Base-by-base conservation (phyloP, 1,140 invertebrate genomes). In the Diorhabda carinulata region DNA sequence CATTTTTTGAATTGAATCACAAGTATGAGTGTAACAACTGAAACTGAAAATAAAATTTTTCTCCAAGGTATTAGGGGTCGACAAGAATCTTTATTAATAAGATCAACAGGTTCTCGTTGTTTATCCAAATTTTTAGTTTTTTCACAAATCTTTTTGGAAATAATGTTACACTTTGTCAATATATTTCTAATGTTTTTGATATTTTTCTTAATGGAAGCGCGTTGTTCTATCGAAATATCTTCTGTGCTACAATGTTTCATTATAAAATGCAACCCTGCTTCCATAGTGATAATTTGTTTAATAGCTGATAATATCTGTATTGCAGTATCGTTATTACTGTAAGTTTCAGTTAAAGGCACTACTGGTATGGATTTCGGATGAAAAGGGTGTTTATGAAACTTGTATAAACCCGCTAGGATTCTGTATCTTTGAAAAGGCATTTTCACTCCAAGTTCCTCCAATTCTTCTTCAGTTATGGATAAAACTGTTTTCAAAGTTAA, bases 401-500 rank as follows among this genome's bases (percentile, higher is more conserved):
- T 79, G 42, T 82, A 73, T 57, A 85, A 74, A 5, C 80, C 82
- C 43, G 78, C 77, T 64, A 81, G 61, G 59, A 84, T 82, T 68
- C 81, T 80, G 43, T 79, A 78, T 40, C 82, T 72, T 70, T 82
- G 80, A 73, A 79, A 81, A 3, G 82, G 82, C 71, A 80, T 79
- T 67, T 73, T 61, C 5, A 84, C 71, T 43, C 80, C 81, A 40
- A 84, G 66, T 10, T 78, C 64, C 45, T 74, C 68, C 3, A 85
- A 68, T 40, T 78, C 72, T 3, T 79, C 60, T n/a, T 83, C 80
- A 64, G 76, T 76, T 68, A 83, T 78, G 0, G 74, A 74, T 8
- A 86, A 70, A 62, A 86, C 83, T 64, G 83, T 75, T 5, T 74
- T 74, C 57, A 86, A 72, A 60, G 77, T 77, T 4, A 82, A 74